Conservation (phyloP, 2,113 vertebrate species). For the Anhinga anhinga region DNA sequence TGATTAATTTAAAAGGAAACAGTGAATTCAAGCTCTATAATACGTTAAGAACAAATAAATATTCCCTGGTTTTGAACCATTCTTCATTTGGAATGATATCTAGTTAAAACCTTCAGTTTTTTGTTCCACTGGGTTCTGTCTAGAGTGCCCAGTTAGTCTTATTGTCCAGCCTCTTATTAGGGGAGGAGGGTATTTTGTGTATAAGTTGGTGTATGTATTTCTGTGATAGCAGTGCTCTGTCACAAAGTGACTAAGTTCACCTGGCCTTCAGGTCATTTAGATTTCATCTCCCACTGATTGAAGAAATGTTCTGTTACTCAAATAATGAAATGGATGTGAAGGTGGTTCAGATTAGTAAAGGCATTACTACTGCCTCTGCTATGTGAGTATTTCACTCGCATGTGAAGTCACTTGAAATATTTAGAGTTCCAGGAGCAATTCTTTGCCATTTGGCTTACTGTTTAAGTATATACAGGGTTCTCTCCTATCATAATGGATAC, state of each 20-base stretch:
- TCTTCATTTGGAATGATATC: neutral
- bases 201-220: neutral
- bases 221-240: neutral
- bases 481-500: neutral
- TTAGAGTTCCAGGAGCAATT: neutral
- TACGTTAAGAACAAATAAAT: neutral
- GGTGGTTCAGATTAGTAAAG: neutral
- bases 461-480: neutral
- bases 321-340: neutral
- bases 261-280: neutral
- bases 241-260: neutral
- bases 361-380: neutral
- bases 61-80: neutral
- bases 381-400: neutral
- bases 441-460: neutral
- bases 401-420: neutral
- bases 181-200: neutral
- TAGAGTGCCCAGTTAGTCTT: fast-evolving
- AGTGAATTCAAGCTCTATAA: neutral
- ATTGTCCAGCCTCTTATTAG: neutral
- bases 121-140: neutral
- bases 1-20: neutral
- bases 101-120: neutral
- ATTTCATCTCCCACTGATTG: neutral
- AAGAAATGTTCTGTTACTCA: neutral